These are phyloP conservation scores for crab-eating macaque (Macaca fascicularis) DNA, from an alignment of 2,113 vertebrate genomes.

Conservation along the genomic window T2T-MFA8v1.1 NC_088380.1:136586001-136586500, in stretches of 20 bases:
- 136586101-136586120: neutral
- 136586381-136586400: neutral
- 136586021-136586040: neutral
- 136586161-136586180: neutral
- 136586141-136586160: neutral
- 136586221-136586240: neutral
- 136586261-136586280: neutral
- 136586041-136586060: neutral
- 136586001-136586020: neutral
- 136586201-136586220: neutral
- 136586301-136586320: neutral
- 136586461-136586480: neutral
- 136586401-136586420: neutral
- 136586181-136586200: neutral
- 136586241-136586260: neutral
- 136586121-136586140: neutral
- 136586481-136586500: neutral
- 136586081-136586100: neutral
- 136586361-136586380: accelerated
- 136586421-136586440: neutral
- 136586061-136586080: neutral
- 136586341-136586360: neutral
- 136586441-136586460: neutral
- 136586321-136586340: neutral
- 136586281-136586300: neutral